Evolutionary conservation across 2,888 invertebrate genomes (phyloP).

Genomic region (Acanthosepion esculentum): DNA sequence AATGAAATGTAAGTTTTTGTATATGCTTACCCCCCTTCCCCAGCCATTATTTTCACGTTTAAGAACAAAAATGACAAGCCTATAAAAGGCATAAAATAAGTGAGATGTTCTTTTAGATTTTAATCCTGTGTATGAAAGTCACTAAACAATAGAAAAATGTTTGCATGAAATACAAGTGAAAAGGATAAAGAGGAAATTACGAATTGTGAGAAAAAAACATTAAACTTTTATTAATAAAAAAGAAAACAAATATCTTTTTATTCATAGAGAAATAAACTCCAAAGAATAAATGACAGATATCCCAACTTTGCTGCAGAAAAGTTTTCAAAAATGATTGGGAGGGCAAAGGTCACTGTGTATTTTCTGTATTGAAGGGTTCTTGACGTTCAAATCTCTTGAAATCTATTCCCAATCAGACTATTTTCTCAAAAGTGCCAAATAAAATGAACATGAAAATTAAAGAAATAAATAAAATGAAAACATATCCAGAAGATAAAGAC

Average conservation of each 20-base stretch:
- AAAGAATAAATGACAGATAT: neutral
- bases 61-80: neutral
- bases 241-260: constrained; percentile 20
- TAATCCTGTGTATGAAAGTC: neutral
- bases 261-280: constrained; percentile 23
- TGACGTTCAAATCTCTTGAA: neutral
- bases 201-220: neutral
- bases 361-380: constrained; percentile 33
- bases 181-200: neutral
- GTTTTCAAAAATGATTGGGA: neutral
- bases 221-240: constrained; percentile 4
- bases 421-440: neutral
- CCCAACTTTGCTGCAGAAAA: neutral
- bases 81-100: neutral
- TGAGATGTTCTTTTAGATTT: neutral
- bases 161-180: neutral
- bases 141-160: neutral
- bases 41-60: neutral
- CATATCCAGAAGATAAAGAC: neutral
- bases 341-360: neutral
- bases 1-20: neutral
- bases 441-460: neutral
- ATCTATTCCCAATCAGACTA: constrained; percentile 12
- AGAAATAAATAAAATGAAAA: constrained; percentile 10
- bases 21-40: neutral